Base-by-base conservation (phyloP, 2,113 vertebrate species). In the Ceyx cyanopectus region DNA sequence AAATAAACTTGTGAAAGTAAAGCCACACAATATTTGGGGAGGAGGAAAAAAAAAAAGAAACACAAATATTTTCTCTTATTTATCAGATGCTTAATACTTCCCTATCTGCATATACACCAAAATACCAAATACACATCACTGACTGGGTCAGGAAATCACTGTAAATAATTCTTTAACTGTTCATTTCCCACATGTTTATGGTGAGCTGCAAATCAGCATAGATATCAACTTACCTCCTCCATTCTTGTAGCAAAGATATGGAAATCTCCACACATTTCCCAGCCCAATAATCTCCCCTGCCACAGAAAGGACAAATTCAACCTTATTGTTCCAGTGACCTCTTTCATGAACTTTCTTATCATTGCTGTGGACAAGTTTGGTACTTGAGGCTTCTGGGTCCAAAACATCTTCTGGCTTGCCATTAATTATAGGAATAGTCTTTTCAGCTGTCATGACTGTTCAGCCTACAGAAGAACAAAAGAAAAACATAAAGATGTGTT, bases 231-330 rank as follows among this genome's bases (percentile, higher is more conserved):
- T 98, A 99, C 99, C 99, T 98, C 99, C 99, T 96, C 99, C 99
- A 79, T 99, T 99, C 97, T 99, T 99, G 98, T 99, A 99, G 97
- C 99, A 99, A 91, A 99, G 99, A 94, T 99, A 99, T 7, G 99
- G 99, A 95, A 99, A 99, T 92, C 99, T 98, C 99, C 99, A 99
- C 34, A 99, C 99, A 15, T 99, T 99, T 61, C 99, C 99, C 95
- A 99, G 95, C 32, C 99, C 99, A 43, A 99, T 99, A 95, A 99
- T 99, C 97, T 99, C 99, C 96, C 99, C 99, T 6, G 99, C 99
- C 97, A 99, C 99, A 53, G 99, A 99, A 90, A 99, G 98, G 95
- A 99, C 93, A 95, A 99, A 99, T 97, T 99, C 99, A 61, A 99
- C 97, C 97, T 99, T 99, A 96, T 99, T 99, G 98, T 99, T 99